Base-by-base conservation (phyloP, 2,797 vertebrate species). In the Sternarchorhynchus goeldii region DNA sequence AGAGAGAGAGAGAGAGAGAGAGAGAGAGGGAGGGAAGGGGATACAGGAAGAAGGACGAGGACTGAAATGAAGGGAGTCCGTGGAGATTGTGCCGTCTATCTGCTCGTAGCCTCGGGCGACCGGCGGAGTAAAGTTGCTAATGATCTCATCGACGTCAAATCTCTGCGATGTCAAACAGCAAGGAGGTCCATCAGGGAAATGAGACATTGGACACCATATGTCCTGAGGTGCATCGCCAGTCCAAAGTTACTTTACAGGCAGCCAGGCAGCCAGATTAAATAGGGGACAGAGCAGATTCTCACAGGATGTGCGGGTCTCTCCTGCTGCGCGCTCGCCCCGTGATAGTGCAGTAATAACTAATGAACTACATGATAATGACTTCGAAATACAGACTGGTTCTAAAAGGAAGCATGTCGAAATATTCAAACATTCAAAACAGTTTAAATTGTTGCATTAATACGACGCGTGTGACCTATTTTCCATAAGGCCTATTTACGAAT, bases 161-260 rank as follows among this genome's bases (percentile, higher is more conserved):
- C 84, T 85, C 84, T 85, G 88, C 82, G 66, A 88, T 91, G 91
- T 91, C 89, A 86, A 88, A 83, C 86, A 76, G 86, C 88, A 88
- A 80, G 69, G 77, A 87, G 87, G 85, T 92, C 91, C 89, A 90
- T 92, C 91, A 92, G 90, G 91, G 90, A 92, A 92, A 92, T 91
- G 89, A 92, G 91, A 90, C 78, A 58, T 76, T 85, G 53, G 57
- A 86, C 73, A 83, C 87, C 85, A 89, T 90, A 90, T 91, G 88
- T 92, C 90, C 91, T 88, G 85, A 86, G 92, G 90, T 91, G 87
- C 85, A 90, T 89, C 83, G 80, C 85, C 86, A 88, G 85, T 88
- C 86, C 84, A 88, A 86, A 84, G 87, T 89, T 90, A 92, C 77
- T 91, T 88, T 86, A 76, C 81, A 83, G 72, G 53, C 77, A 82